Conservation (phyloP, 2,888 invertebrate species). For the Arrhopalites spinosus region DNA sequence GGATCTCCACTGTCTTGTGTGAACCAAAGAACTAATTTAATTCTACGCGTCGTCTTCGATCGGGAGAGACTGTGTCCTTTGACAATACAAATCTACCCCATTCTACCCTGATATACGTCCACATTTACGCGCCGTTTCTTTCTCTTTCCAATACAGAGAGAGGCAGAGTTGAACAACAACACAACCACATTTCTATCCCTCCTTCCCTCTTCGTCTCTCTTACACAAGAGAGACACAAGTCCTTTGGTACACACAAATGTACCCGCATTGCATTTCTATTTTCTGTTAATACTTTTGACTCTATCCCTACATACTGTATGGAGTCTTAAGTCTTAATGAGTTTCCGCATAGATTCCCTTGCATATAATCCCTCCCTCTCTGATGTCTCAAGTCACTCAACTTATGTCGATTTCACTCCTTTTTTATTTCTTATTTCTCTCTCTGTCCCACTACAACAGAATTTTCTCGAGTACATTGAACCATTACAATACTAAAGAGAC, state of each 20-base stretch:
- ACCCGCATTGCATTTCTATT: neutral
- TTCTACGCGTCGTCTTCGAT: conserved; percentile 35
- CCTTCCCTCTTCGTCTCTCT: neutral
- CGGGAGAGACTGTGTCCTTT: conserved; percentile 29
- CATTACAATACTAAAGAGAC: too few relatives aligned
- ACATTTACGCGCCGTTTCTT: neutral
- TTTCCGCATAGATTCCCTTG: too few relatives aligned
- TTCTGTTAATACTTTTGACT: neutral
- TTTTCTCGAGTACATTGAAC: too few relatives aligned
- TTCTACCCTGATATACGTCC: neutral
- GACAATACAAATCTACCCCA: conserved; percentile 36
- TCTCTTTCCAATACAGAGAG: neutral
- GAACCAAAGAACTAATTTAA: conserved; percentile 43
- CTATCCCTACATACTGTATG: neutral
- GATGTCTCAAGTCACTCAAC: neutral
- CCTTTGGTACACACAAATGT: neutral
- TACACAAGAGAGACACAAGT: neutral
- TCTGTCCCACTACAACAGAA: neutral
- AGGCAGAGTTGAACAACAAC: neutral
- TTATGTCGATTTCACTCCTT: neutral
- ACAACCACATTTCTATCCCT: neutral
- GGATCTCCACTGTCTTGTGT: neutral
- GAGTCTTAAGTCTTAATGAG: too few relatives aligned
- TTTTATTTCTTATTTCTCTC: neutral
- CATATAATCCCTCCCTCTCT: neutral